Base-by-base conservation (phyloP, 2,797 vertebrate genomes). In the Benthosema pterotum region DNA sequence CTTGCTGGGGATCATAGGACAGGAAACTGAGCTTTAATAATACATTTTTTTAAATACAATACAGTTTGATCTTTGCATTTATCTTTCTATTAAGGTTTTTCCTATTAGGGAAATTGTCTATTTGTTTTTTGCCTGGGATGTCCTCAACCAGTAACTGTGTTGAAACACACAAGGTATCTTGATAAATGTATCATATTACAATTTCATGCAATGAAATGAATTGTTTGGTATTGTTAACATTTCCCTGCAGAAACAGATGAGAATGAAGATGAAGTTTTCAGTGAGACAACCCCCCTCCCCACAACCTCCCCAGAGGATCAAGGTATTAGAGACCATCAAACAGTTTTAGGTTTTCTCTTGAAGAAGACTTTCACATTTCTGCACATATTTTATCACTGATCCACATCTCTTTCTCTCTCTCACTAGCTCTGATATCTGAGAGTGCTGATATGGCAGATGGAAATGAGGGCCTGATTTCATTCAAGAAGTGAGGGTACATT, bases 381-480 rank as follows among this genome's bases (percentile, higher is more conserved):
- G 32, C 11, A 38, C 45, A 17, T 42, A 2, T 2, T 11, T 52
- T 43, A 38, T 38, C 32, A 52, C 11, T 60, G 13, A 69, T 52
- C 8, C 1, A 11, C 67, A 13, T 64, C 1, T 0, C 0, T 55
- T 0, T 65, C 60, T 18, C 0, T 72, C 7, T 69, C 25, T 69
- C 72, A 72, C 32, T 12, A 91, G 89, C n/a, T 42, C 58, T 51
- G 49, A 69, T n/a, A 0, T 42, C 58, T 32, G 76, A 81, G 38
- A 72, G 11, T 65, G 3, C 42, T 0, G 66, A 66, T 1, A 22
- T 22, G 2, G 45, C 57, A 47, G 82, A 77, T 64, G 3, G 2
- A 14, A 78, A 80, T 0, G 65, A 63, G 0, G 84, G 66, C 0
- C 65, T 91, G 65, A 47, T 67, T 77, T 91, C 88, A 54, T 91